phyloP scores from a whole-genome alignment of 2,113 vertebrate species.

The Silurus asotus region DNA sequence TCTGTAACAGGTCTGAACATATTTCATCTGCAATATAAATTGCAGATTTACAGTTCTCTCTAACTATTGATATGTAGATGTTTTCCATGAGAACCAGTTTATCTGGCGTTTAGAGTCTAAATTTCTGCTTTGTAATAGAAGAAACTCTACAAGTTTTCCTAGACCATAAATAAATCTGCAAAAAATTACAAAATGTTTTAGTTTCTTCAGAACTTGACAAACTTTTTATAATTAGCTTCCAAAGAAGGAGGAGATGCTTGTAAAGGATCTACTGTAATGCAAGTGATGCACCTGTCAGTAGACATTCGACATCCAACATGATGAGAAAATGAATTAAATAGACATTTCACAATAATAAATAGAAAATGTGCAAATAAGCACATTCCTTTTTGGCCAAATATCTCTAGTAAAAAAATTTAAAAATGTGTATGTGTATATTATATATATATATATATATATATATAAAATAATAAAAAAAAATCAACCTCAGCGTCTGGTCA shows the following conservation, averaged over 20 bases:
- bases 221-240: not conserved
- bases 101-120: not conserved
- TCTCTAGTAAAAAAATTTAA: too few species aligned
- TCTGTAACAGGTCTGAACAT: not conserved
- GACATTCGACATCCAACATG: not conserved
- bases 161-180: not conserved
- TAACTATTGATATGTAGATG: not conserved
- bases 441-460: too few species aligned
- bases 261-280: not conserved
- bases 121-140: not conserved
- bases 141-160: not conserved
- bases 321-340: not conserved
- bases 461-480: too few species aligned
- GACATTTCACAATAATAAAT: not conserved
- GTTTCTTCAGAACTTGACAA: not conserved
- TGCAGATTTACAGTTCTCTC: not conserved
- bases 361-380: not conserved
- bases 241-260: not conserved
- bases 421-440: too few species aligned
- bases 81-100: not conserved
- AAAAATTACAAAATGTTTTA: not conserved
- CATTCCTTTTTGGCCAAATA: not conserved
- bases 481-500: too few species aligned
- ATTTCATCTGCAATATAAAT: too few species aligned
- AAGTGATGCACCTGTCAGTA: not conserved